Conservation (phyloP, 2,113 vertebrate genomes). For the Hyperopisus bebe region DNA sequence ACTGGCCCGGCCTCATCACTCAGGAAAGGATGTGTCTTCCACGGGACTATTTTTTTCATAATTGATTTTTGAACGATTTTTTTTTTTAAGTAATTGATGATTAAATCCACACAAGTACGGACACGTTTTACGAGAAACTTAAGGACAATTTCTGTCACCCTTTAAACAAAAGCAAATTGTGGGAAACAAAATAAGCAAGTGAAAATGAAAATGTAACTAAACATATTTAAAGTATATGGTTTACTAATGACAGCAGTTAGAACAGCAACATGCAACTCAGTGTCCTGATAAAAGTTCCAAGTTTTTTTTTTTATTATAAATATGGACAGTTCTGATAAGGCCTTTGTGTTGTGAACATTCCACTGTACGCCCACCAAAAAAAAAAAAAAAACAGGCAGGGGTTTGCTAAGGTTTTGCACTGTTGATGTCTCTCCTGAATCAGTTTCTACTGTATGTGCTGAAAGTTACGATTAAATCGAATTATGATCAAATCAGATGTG, state of each 20-base stretch:
- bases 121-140: neutral
- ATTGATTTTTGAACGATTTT: conserved; percentile 44
- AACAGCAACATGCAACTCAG: neutral
- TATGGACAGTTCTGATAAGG: conserved; percentile 15
- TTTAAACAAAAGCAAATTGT: neutral
- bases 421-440: conserved; percentile 49
- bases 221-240: neutral
- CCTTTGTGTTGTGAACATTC: conserved; percentile 73
- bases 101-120: neutral
- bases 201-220: neutral
- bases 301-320: neutral
- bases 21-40: conserved; percentile 65
- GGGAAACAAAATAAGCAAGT: neutral
- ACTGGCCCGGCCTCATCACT: conserved; percentile 53
- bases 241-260: neutral
- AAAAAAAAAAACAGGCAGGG: conserved; percentile 60
- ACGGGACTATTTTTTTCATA: conserved; percentile 54
- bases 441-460: conserved; percentile 54
- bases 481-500: conserved; percentile 56
- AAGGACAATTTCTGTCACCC: neutral
- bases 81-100: neutral
- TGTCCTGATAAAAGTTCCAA: neutral
- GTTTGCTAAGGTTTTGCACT: conserved; percentile 80
- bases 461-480: conserved; percentile 46
- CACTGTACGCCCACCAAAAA: conserved; percentile 54